phyloP scores from a whole-genome alignment of 2,113 vertebrate genomes.

The Polypterus senegalus region DNA sequence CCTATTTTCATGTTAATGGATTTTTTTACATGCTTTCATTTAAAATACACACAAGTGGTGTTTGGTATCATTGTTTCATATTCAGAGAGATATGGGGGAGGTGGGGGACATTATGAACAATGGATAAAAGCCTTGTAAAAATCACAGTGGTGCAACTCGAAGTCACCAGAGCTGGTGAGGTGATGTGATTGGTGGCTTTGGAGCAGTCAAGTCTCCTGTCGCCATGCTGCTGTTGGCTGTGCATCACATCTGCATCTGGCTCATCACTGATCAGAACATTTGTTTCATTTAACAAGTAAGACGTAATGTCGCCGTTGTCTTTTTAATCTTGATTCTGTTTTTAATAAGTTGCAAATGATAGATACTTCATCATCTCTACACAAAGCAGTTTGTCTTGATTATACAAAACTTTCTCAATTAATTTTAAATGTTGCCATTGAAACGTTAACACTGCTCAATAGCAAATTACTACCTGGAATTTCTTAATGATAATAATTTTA shows the following conservation, averaged over 20 bases:
- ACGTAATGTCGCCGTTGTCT: conserved; percentile 1
- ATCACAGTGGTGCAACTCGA: too few relatives aligned
- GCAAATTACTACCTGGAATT: conserved; percentile 12
- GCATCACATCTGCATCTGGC: neutral
- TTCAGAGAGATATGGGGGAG: too few relatives aligned
- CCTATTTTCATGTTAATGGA: conserved; percentile 19
- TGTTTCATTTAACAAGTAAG: conserved; percentile 5
- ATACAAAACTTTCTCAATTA: neutral
- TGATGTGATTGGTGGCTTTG: neutral
- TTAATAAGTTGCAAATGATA: conserved; percentile 3
- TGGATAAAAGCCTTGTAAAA: too few relatives aligned
- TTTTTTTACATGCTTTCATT: conserved; percentile 23
- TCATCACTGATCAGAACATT: neutral
- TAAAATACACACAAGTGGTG: too few relatives aligned
- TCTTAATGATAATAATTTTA: too few relatives aligned
- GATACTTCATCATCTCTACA: conserved; percentile 3
- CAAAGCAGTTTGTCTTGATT: conserved; percentile 2
- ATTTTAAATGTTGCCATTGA: neutral
- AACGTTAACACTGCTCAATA: conserved; percentile 23
- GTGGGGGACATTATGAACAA: too few relatives aligned
- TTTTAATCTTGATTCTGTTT: neutral
- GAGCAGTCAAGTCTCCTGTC: neutral
- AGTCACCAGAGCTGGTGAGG: neutral
- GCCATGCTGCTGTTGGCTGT: neutral
- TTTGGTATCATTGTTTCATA: too few relatives aligned